A percentile compares a stretch with the other conserved stretches of the same genome.
phyloP scores from a whole-genome alignment of 2,888 invertebrate genomes.

The Drosophila sordidapex region DNA sequence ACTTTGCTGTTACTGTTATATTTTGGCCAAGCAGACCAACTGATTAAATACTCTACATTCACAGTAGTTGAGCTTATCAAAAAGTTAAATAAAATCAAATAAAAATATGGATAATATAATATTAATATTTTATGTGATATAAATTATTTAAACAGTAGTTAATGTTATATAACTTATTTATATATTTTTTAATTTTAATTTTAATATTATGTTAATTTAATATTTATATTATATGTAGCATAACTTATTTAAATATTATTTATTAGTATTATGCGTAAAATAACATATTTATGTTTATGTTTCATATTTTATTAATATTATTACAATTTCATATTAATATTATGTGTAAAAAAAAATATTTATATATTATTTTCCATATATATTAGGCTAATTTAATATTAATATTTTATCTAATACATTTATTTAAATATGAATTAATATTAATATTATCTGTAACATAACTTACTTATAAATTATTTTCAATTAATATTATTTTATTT shows the following conservation, averaged over 20 bases:
- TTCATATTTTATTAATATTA: too few relatives aligned
- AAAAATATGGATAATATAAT: not conserved
- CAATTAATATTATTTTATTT: not conserved
- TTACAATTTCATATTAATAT: not conserved
- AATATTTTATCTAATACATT: too few relatives aligned
- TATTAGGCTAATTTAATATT: not conserved
- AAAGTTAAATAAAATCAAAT: not conserved
- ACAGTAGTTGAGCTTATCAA: not conserved
- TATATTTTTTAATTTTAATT: too few relatives aligned
- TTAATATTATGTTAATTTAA: too few relatives aligned
- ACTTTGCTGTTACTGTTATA: slow-evolving; percentile 18
- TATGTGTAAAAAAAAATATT: fast-evolving
- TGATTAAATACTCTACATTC: slow-evolving; percentile 39
- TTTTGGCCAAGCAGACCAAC: not conserved
- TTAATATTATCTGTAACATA: too few relatives aligned
- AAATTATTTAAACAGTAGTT: too few relatives aligned
- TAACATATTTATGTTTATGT: not conserved
- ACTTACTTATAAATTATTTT: too few relatives aligned
- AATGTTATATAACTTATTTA: too few relatives aligned
- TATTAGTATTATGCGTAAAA: not conserved
- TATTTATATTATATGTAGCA: not conserved
- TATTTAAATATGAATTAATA: too few relatives aligned
- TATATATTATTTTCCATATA: not conserved
- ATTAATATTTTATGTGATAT: too few relatives aligned
- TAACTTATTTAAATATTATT: too few relatives aligned